phyloP scores from a whole-genome alignment of 2,888 invertebrate species.

The Leptura quadrifasciata region DNA sequence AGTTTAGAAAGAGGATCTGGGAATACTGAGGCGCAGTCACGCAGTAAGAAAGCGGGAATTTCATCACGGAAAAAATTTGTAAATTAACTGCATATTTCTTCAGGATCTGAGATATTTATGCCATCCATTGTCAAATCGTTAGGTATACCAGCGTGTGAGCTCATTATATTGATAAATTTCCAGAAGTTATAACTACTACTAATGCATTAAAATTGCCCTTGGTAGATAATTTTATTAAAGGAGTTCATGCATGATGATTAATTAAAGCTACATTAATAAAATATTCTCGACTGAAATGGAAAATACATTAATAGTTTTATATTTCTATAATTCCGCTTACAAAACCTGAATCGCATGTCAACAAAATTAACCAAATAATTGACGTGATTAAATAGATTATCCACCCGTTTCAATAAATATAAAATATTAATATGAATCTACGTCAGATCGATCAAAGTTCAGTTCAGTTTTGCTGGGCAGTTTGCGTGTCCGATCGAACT shows the following conservation, averaged over 20 bases:
- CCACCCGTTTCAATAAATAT: neutral
- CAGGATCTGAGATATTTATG: too few species aligned
- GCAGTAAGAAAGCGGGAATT: too few species aligned
- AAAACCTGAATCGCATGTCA: neutral
- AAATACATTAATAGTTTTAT: neutral
- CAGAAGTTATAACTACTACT: too few species aligned
- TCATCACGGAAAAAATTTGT: too few species aligned
- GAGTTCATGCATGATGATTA: neutral
- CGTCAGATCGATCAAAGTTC: neutral
- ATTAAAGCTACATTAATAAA: neutral
- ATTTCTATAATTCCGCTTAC: neutral
- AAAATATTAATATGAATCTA: neutral
- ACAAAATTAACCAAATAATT: slow-evolving; percentile 1
- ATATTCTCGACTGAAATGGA: neutral
- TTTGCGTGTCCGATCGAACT: neutral
- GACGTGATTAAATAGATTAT: neutral
- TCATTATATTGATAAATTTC: too few species aligned
- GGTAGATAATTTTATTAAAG: too few species aligned
- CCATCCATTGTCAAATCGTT: too few species aligned
- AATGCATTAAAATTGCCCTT: too few species aligned
- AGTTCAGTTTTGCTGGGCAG: neutral
- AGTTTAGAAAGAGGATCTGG: too few species aligned
- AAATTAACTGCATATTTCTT: too few species aligned
- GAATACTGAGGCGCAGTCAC: too few species aligned
- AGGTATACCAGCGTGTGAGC: too few species aligned